Percentiles rank a stretch among this genome's conserved stretches.
phyloP scores from a whole-genome alignment of 2,113 vertebrate genomes.

The Macrotis lagotis region DNA sequence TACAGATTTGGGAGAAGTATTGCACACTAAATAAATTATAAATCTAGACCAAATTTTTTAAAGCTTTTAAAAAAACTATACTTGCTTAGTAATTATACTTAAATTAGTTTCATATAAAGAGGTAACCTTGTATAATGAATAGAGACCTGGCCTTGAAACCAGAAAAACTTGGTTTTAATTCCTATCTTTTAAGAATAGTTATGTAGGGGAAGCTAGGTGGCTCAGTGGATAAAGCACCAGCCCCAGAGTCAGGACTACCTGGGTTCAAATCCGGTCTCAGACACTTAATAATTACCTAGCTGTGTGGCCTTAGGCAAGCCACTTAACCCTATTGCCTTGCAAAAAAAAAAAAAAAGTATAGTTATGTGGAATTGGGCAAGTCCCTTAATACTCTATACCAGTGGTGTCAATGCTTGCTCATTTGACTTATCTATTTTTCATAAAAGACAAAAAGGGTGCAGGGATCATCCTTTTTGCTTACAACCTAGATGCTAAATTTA shows the following conservation, averaged over 20 bases:
- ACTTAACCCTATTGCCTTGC: too few relatives aligned
- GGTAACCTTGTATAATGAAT: not conserved
- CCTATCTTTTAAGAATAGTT: not conserved
- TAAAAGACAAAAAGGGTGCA: not conserved
- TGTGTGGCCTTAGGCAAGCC: too few relatives aligned
- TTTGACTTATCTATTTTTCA: not conserved
- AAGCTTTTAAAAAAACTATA: not conserved
- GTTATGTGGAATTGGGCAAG: not conserved
- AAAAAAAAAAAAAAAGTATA: too few relatives aligned
- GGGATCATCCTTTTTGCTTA: not conserved
- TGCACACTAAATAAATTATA: not conserved
- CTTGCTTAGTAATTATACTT: not conserved
- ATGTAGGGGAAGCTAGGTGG: too few relatives aligned
- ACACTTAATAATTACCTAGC: too few relatives aligned
- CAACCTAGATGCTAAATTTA: not conserved
- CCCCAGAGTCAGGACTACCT: too few relatives aligned
- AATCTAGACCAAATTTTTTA: not conserved
- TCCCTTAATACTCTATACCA: not conserved
- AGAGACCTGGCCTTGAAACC: not conserved
- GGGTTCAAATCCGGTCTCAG: too few relatives aligned
- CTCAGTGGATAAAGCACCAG: too few relatives aligned
- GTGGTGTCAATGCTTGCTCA: not conserved
- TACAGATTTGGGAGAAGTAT: not conserved
- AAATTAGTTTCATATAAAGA: not conserved
- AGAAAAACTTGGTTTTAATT: not conserved